Evolutionary conservation across 1,140 invertebrate genomes (phyloP), one percentile per base, ranked within the genome.

Genomic region (Zaprionus africanus): DNA sequence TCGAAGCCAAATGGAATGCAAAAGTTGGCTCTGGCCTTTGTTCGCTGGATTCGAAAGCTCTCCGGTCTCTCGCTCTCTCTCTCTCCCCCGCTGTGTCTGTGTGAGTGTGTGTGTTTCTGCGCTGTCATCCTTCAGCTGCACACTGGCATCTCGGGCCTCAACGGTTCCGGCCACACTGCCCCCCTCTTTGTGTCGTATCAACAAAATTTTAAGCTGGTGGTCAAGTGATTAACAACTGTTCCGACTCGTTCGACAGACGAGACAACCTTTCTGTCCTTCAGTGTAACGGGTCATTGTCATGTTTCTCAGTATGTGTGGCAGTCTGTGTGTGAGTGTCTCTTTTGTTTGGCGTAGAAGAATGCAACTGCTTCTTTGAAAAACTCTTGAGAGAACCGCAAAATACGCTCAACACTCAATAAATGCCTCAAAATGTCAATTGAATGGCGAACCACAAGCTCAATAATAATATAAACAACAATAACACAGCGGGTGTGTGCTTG

Each of bases 151-250:
- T 46, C 38, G 4, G 54, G 63, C 31, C 36, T 53, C 4, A 12
- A 81, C 83, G 82, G 78, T 24, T 56, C 83, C 90, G 86, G 90
- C 90, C 90, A 91, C 68, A 73, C 31, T 86, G 76, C 68, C 80
- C 80, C 80, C 54, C 74, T 51, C 49, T 70, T 68, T 34, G 19
- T 64, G 81, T 67, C 90, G 86, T 92, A 91, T 81, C 38, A 88
- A 92, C 83, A 92, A 92, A 92, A 92, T 92, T 92, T 92, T 92
- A 92, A 79, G 81, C 91, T 90, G 82, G 84, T 91, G 91, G 83
- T 92, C 91, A 92, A 92, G 91, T 90, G 83, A 92, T 92, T 92
- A 91, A 81, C 67, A 79, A 60, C 54, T 75, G 66, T 53, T 59
- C 64, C 60, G 43, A 69, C 66, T 63, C 46, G 19, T 46, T 54